Base-by-base conservation (phyloP, 2,113 vertebrate genomes). In the Catharus bicknelli region DNA sequence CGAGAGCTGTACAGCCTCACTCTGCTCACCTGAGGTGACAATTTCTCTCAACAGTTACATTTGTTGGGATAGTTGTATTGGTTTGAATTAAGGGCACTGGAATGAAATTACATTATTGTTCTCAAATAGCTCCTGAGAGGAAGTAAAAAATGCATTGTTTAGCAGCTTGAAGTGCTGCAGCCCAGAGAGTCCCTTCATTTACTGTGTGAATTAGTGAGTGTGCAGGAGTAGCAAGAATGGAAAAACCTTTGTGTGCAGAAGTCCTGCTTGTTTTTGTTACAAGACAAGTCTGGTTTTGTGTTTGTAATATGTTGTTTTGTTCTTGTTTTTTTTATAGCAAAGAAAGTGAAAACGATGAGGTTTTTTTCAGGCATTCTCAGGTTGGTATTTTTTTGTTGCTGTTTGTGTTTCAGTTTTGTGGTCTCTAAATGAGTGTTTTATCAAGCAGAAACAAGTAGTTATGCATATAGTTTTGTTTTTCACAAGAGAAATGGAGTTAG, bases 281-380 rank as follows among this genome's bases (percentile, higher is more conserved):
- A 82, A 94, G 64, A 68, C 48, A 93, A 59, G 59, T 88, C 34
- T 95, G 89, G 43, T 38, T 94, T 90, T 88, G 27, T 88, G 34
- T 93, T 94, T 88, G 36, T 95, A 78, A 91, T 73, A 75, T 75
- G 47, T 91, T 93, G 57, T 40, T 88, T 95, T 95, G 51, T 83
- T 94, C 81, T 86, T 92, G 16, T 77, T 83, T 72, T 21, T 69
- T 88, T 88, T 96, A 30, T 88, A 98, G 97, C 95, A 98, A 97
- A 96, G 97, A 97, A 89, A 95, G 88, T 91, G 97, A 96, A 93
- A 97, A 94, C 22, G 96, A 95, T 43, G 70, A 92, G 21, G 92
- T 72, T 74, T 90, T 93, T 73, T 55, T 64, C 73, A 96, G 76
- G 64, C 95, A 88, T 66, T 77, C 77, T 87, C 97, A 97, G 97